phyloP scores from a whole-genome alignment of 2,113 vertebrate genomes.

The Acrocephalus arundinaceus region DNA sequence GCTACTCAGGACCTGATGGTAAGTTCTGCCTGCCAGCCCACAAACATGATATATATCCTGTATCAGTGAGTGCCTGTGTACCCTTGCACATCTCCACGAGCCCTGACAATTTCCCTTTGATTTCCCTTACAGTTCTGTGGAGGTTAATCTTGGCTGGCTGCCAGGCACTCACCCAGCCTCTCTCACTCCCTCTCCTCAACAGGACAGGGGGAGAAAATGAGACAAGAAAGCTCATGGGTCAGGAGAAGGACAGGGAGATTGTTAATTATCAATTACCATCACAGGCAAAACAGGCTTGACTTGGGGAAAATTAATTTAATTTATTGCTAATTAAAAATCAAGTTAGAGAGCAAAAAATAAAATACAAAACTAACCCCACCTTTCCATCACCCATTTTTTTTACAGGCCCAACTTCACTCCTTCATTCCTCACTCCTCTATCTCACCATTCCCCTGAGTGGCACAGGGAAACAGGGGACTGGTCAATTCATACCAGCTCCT shows the following conservation, averaged over 20 bases:
- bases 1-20: not conserved
- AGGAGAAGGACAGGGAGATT: not conserved
- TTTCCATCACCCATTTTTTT: not conserved
- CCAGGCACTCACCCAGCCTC: not conserved
- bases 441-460: not conserved
- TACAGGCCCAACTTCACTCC: not conserved
- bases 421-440: not conserved
- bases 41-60: not conserved
- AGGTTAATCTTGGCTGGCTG: not conserved
- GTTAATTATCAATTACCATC: not conserved
- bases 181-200: not conserved
- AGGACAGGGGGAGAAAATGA: not conserved
- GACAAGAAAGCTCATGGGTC: not conserved
- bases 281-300: not conserved
- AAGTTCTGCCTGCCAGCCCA: not conserved
- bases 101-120: not conserved
- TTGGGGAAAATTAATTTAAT: not conserved
- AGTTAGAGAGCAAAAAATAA: not conserved
- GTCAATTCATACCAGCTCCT: not conserved
- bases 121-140: not conserved
- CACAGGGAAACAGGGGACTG: not conserved
- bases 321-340: not conserved
- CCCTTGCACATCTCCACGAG: not conserved
- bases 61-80: fast-evolving
- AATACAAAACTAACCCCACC: not conserved